Evolutionary conservation across 2,888 invertebrate species (phyloP), one percentile per base, ranked within the genome.

Genomic region (Pyrgus malvae): DNA sequence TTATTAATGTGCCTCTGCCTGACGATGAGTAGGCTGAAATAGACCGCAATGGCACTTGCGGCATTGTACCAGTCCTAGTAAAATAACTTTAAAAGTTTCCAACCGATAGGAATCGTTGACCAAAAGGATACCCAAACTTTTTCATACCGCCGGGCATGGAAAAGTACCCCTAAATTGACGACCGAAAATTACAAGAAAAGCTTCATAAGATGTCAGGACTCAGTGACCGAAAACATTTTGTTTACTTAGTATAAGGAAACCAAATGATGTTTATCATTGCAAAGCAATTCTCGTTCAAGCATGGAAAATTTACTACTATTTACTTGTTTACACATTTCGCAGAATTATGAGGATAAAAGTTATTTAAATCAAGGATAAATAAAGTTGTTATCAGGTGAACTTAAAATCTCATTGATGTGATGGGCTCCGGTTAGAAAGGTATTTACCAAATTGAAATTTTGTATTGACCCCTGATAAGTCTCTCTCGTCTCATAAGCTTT

Each of bases 41-140:
- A 35, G 17, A 72, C 46, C 29, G 29, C n/a, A 6, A 2, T 31
- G 11, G n/a, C 37, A 27, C 25, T 27, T 27, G 25, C 40, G 9
- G 9, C 14, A 17, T 37, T 17, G 5, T 17, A n/a, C 9, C n/a
- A 35, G 9, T n/a, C 17, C 37, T n/a, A 9, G 17, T 5, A n/a
- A 9, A n/a, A 37, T 14, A 3, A 35, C 19, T 5, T 5, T n/a
- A 35, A 2, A 35, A 16, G 16, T 33, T 33, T 8, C 14, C 33
- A 16, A n/a, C n/a, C n/a, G n/a, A n/a, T n/a, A n/a, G n/a, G n/a
- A n/a, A n/a, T n/a, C n/a, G n/a, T n/a, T 33, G 14, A 35, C 2
- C 6, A 33, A 33, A 12, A 16, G 16, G 4, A 33, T 8, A 12
- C 8, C 4, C 5, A n/a, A n/a, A n/a, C n/a, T n/a, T n/a, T n/a